Percentiles rank a stretch among this genome's conserved stretches.
Conservation (phyloP, 2,113 vertebrate species). For the Tapirus terrestris region DNA sequence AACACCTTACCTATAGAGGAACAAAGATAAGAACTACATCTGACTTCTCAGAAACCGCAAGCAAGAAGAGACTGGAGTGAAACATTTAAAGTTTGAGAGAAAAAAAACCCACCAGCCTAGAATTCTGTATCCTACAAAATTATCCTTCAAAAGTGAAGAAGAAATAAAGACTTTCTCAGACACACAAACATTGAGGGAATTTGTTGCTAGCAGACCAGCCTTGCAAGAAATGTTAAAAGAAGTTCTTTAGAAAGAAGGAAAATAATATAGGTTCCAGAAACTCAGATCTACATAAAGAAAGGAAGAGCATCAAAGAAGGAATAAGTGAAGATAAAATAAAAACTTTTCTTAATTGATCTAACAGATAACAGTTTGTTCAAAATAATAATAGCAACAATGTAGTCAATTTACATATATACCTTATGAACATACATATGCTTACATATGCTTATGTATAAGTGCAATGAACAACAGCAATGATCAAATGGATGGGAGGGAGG, state of each 20-base stretch:
- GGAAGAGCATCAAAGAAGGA: not conserved
- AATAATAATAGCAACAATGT: not conserved
- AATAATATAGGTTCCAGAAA: not conserved
- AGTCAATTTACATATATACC: not conserved
- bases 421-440: not conserved
- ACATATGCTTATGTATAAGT: too few relatives aligned
- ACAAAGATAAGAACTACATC: not conserved
- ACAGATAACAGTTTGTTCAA: not conserved
- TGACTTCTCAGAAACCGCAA: not conserved
- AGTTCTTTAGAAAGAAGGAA: not conserved
- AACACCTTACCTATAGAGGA: not conserved
- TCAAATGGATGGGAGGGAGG: not conserved
- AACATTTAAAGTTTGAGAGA: not conserved
- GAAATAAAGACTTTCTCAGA: not conserved
- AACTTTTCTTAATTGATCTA: not conserved
- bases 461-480: not conserved
- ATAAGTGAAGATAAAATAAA: not conserved
- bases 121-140: not conserved
- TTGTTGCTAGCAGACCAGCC: not conserved
- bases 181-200: not conserved
- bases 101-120: not conserved
- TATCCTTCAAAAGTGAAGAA: not conserved
- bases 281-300: not conserved
- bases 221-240: not conserved
- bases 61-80: not conserved